Evolutionary conservation across 2,113 vertebrate genomes (phyloP).

Genomic region (Crotalus viridis): DNA sequence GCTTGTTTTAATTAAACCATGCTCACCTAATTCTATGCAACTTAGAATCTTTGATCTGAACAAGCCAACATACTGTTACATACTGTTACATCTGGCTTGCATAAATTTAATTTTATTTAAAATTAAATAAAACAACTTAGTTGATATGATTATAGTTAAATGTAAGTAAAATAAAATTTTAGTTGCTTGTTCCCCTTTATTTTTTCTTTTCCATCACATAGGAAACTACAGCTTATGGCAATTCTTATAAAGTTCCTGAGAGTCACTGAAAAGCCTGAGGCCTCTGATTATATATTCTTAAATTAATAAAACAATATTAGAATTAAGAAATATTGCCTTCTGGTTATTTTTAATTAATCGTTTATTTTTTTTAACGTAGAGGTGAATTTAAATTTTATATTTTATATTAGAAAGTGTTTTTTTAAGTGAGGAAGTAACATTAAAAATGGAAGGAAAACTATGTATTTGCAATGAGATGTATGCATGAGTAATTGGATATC

Average conservation of each 20-base stretch:
- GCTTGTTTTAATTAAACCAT: neutral
- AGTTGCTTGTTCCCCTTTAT: neutral
- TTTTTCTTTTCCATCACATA: neutral
- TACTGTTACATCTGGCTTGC: neutral
- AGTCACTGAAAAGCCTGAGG: neutral
- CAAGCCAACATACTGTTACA: neutral
- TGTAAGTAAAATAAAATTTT: neutral
- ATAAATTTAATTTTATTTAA: neutral
- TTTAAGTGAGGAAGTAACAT: neutral
- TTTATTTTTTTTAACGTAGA: neutral
- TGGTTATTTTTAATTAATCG: neutral
- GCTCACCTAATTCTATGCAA: neutral
- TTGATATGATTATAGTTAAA: neutral
- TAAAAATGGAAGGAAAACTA: neutral
- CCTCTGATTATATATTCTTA: neutral
- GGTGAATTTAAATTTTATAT: neutral
- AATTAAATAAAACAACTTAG: neutral
- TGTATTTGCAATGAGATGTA: neutral
- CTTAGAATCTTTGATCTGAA: neutral
- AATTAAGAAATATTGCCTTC: neutral
- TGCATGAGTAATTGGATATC: neutral
- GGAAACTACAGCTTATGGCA: neutral
- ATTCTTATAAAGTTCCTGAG: neutral
- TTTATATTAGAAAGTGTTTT: neutral
- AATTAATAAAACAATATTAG: neutral